A percentile compares a stretch with the other conserved stretches of the same genome.
Conservation (phyloP, 2,797 vertebrate species). For the Yasuhikotakia modesta region DNA sequence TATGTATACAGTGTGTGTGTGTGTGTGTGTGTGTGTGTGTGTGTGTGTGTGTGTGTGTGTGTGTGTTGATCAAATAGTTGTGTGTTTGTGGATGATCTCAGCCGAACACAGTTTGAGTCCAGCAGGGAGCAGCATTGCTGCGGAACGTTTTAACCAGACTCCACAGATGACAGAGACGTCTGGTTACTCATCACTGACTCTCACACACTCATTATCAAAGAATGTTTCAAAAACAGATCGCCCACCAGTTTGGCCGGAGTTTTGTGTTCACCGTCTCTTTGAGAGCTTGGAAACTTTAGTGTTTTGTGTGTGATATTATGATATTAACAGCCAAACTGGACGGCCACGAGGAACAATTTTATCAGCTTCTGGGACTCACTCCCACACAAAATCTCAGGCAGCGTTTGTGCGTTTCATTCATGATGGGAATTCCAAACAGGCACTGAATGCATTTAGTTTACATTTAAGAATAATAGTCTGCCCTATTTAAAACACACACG, state of each 20-base stretch:
- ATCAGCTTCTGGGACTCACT: constrained; percentile 5
- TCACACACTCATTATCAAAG: constrained; percentile 10
- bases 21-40: too few species aligned
- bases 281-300: background rate
- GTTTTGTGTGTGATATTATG: constrained; percentile 4
- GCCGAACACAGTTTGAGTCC: background rate
- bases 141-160: background rate
- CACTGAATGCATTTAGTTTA: background rate
- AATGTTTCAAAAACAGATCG: background rate
- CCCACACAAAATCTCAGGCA: constrained; percentile 15
- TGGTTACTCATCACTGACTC: background rate
- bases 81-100: background rate
- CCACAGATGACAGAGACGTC: background rate
- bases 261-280: background rate
- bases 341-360: constrained; percentile 18
- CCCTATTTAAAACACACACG: background rate
- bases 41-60: constrained; percentile 6
- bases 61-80: background rate
- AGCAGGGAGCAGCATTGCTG: constrained; percentile 37
- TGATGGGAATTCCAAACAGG: background rate
- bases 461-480: background rate
- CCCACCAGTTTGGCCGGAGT: background rate
- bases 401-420: constrained; percentile 30
- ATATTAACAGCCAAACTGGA: constrained; percentile 27
- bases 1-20: too few species aligned